phyloP scores from a whole-genome alignment of 2,888 invertebrate species.

The Drosophila hamatofila region DNA sequence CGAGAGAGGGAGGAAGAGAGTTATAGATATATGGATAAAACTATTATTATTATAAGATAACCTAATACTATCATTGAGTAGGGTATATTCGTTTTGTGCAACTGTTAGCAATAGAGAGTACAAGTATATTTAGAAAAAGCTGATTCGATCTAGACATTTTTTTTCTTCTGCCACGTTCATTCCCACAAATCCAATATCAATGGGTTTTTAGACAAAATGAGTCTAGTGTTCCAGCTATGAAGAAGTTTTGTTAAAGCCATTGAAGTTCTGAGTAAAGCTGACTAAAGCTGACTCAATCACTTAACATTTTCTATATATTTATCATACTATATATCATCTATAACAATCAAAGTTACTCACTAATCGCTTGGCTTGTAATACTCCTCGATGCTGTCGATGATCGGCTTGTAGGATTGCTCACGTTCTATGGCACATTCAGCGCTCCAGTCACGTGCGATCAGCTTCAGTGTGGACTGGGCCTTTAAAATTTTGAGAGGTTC shows the following conservation, averaged over 20 bases:
- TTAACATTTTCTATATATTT: background rate
- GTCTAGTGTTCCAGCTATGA: background rate
- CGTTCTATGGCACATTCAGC: slow-evolving; percentile 92
- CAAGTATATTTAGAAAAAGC: too few relatives aligned
- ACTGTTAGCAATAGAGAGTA: background rate
- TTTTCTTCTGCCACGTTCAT: background rate
- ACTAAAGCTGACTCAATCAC: too few relatives aligned
- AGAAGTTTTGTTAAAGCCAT: background rate
- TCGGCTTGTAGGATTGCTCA: slow-evolving; percentile 94
- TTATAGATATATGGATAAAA: background rate
- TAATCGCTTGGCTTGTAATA: slow-evolving; percentile 89
- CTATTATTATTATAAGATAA: background rate
- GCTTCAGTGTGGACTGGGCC: slow-evolving; percentile 97
- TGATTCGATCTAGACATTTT: background rate
- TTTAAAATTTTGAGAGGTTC: slow-evolving; percentile 86
- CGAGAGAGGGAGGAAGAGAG: background rate
- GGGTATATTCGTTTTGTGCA: background rate
- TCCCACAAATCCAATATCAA: background rate
- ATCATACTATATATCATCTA: background rate
- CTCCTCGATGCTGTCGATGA: slow-evolving; percentile 92
- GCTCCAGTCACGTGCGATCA: slow-evolving; percentile 99
- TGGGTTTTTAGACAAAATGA: background rate
- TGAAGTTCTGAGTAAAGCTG: background rate
- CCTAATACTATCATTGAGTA: background rate
- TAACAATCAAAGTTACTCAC: slow-evolving; percentile 80